Base-by-base conservation (phyloP, 1,140 invertebrate genomes). In the Pemphigus obesinymphae region DNA sequence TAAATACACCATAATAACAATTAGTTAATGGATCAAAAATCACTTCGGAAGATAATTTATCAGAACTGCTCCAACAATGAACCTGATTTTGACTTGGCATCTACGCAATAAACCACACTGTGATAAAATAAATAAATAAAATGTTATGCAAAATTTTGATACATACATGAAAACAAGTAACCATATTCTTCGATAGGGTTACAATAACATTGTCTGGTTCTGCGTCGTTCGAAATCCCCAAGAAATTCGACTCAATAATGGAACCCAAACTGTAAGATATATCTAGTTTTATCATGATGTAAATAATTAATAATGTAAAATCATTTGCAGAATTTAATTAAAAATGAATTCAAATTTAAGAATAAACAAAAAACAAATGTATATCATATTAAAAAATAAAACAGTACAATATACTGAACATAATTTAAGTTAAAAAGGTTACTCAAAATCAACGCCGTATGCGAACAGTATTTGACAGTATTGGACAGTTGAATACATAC, bases 161-260 rank as follows among this genome's bases (percentile, higher is more conserved):
- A 80, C 53, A 13, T 80, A 80, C 76, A 17, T 80, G 76, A 80
- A 80, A 80, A 80, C 76, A 80, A 80, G 55, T 80, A 45, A 80
- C 76, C 76, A 80, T 80, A 20, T 80, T 80, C 8, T 80, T 80
- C n/a, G 76, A 80, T 11, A 80, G 26, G 0, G 76, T 80, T 8
- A 80, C 76, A 61, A 80, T 80, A 31, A 80, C 76, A 80, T 80
- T 80, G 31, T 80, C 55, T 0, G 37, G 31, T 20, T 80, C 55
- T 6, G 37, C 76, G 31, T 80, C 76, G 13, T 80, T 80, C 4
- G 76, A 55, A 61, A 80, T 80, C 15, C 76, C 76, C 15, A 80
- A 80, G 26, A 80, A 80, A 80, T 80, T 80, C 0, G 76, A 31
- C 13, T 80, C 76, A 45, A 80, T 80, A 45, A 80, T 80, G 5